Base-by-base conservation (phyloP, 2,113 vertebrate species). In the Colossoma macropomum region DNA sequence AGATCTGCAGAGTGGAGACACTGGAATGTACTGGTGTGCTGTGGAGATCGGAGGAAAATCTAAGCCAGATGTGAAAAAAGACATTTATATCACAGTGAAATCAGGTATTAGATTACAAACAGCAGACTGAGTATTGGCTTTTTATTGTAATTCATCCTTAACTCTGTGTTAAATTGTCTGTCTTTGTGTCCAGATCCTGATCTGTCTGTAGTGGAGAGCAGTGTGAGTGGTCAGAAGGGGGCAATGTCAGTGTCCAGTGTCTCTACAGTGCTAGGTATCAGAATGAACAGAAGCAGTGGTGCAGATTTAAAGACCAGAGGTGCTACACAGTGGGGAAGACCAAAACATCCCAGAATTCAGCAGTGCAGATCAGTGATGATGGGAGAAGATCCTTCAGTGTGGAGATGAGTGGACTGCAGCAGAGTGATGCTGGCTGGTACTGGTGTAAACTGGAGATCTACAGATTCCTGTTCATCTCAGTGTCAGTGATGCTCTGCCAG, bases 361-460 rank as follows among this genome's bases (percentile, higher is more conserved):
- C 70, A 45, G 62, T 85, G 70, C 84, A 74, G 80, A 87, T 88
- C 87, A 86, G 75, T 75, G 92, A 89, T 89, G 86, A 91, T 85
- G 89, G 89, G 84, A 87, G 23, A 78, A 27, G 78, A 71, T 85
- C 79, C 79, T 79, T 86, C 86, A 90, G 65, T 3, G 80, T 93
- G 89, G 74, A 87, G 76, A 81, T 89, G 71, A 76, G 60, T 34
- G 41, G 69, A 74, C 81, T 86, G 90, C 75, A 80, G 79, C 86
- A 79, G 84, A 91, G 87, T 88, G 91, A 91, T 87, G 87, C 86
- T 30, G 82, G 65, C 34, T 85, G 82, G 71, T 82, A 70, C 82
- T 69, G 21, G 71, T 89, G 83, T 75, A 83, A 77, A 87, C 79
- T 1, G 75, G 79, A 82, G 12, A 54, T 34, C 41, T 8, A 2